Evolutionary conservation across 2,113 vertebrate species (phyloP).

Genomic region (Ptychochromis oligacanthus): DNA sequence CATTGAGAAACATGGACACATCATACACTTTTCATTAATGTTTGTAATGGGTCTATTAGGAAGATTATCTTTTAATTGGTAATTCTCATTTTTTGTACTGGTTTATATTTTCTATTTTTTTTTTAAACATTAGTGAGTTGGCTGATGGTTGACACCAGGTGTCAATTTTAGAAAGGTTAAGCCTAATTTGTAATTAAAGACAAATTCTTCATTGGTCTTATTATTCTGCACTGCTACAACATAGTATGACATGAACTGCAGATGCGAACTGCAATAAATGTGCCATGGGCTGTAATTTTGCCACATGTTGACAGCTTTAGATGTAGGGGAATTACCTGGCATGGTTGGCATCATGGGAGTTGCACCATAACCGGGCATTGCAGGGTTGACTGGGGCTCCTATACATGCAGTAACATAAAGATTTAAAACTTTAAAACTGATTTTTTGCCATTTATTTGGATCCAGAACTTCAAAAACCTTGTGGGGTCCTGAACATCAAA

Average conservation of each 20-base stretch:
- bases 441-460: neutral
- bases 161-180: neutral
- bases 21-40: too few species aligned
- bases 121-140: neutral
- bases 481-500: neutral
- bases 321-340: conserved; percentile 59
- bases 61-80: neutral
- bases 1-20: neutral
- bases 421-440: neutral
- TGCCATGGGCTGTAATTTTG: neutral
- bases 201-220: neutral
- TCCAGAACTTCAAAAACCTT: neutral
- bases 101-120: neutral
- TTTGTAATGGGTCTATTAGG: neutral
- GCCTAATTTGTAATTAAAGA: neutral
- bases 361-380: conserved; percentile 82
- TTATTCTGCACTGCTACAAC: neutral
- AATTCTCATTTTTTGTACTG: neutral
- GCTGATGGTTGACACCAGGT: neutral
- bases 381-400: conserved; percentile 79
- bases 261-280: neutral
- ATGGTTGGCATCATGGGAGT: conserved; percentile 79
- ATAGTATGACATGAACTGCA: neutral
- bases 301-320: too few species aligned
- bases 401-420: neutral